A percentile compares a stretch with the other conserved stretches of the same genome.
phyloP scores from a whole-genome alignment of 2,797 vertebrate species.

The Cirrhinus molitorella region DNA sequence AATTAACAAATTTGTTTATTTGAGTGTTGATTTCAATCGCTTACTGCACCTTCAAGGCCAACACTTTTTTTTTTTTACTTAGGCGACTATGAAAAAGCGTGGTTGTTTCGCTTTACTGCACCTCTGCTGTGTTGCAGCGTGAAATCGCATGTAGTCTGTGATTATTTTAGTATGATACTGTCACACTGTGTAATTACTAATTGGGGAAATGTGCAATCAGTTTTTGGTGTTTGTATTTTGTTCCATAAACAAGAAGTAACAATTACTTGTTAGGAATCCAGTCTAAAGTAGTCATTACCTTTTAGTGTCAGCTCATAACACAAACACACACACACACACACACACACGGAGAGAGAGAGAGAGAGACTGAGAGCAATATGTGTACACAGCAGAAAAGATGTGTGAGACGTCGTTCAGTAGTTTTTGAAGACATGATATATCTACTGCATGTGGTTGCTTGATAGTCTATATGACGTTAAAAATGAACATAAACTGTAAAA shows the following conservation, averaged over 20 bases:
- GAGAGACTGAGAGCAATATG: too few species aligned
- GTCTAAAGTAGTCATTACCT: conserved; percentile 7
- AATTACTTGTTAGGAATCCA: background rate
- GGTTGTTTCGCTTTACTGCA: background rate
- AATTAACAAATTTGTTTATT: background rate
- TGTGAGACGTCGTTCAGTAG: background rate
- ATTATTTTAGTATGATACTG: conserved; percentile 26
- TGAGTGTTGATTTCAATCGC: background rate
- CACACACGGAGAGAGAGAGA: background rate
- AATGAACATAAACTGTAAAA: too few species aligned
- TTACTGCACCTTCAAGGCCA: background rate
- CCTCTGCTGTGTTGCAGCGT: background rate
- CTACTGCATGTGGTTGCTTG: background rate
- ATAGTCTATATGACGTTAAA: background rate
- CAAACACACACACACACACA: too few species aligned
- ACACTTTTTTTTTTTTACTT: background rate
- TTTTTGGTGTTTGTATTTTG: background rate
- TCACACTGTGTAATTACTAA: background rate
- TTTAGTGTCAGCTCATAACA: background rate
- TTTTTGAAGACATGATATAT: background rate
- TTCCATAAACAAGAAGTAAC: conserved; percentile 1
- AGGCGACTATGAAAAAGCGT: background rate
- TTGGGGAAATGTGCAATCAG: background rate
- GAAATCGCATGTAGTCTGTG: conserved; percentile 13
- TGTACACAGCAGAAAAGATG: background rate